Evolutionary conservation across 2,888 invertebrate genomes (phyloP).

Genomic region (Bimastos eiseni): DNA sequence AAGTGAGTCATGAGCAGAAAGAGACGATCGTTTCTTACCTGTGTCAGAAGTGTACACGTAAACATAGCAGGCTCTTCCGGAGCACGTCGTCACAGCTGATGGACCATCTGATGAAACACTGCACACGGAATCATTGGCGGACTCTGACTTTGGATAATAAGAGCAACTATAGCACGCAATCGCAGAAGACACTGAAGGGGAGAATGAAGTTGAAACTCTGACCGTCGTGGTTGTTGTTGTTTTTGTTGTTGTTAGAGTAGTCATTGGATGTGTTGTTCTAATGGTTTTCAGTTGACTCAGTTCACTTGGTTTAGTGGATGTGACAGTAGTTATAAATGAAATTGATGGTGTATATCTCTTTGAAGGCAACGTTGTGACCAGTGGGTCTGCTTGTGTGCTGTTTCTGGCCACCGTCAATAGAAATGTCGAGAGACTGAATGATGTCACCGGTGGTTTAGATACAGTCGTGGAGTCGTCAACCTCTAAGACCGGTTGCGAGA

Average conservation of each 20-base stretch:
- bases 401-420: not conserved
- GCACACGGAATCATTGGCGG: not conserved
- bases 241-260: too few species aligned
- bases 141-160: not conserved
- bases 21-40: not conserved
- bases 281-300: too few species aligned
- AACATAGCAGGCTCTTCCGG: not conserved
- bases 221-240: too few species aligned
- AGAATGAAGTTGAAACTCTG: not conserved
- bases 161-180: not conserved
- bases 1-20: not conserved
- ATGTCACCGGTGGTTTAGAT: not conserved
- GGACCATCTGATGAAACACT: not conserved
- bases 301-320: not conserved
- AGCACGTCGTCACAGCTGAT: not conserved
- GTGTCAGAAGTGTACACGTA: not conserved
- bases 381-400: not conserved
- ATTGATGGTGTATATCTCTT: not conserved
- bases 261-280: too few species aligned
- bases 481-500: not conserved
- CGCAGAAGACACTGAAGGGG: not conserved
- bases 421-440: not conserved
- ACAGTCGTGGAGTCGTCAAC: not conserved
- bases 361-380: not conserved
- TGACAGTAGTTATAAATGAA: not conserved